A percentile compares a stretch with the other conserved stretches of the same genome.
Conservation (phyloP, 2,113 vertebrate species). For the Podarcis raffonei region DNA sequence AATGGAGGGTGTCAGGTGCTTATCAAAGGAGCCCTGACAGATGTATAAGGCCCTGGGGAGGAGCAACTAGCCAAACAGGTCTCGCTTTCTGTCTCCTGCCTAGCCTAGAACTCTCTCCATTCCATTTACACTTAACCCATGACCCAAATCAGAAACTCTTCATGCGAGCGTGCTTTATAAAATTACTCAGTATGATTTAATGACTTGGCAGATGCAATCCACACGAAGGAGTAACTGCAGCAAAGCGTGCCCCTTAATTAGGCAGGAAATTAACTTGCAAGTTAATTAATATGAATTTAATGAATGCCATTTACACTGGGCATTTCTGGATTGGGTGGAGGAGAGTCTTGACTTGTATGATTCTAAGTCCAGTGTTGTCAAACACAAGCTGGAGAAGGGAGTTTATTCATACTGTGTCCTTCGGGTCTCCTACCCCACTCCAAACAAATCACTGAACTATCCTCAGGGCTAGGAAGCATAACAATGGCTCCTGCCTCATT, state of each 20-base stretch:
- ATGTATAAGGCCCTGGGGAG: not conserved
- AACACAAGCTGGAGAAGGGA: too few relatives aligned
- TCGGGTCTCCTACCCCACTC: not conserved
- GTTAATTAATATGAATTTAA: slow-evolving; percentile 23
- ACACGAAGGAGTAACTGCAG: not conserved
- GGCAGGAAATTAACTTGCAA: slow-evolving; percentile 14
- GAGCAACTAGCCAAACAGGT: too few relatives aligned
- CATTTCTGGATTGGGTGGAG: not conserved
- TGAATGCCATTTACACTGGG: not conserved
- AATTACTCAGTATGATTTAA: not conserved
- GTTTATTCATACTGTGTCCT: too few relatives aligned
- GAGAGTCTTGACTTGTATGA: not conserved
- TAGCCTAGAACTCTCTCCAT: not conserved
- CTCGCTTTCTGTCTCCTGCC: not conserved
- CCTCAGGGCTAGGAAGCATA: not conserved
- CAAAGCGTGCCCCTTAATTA: slow-evolving; percentile 2
- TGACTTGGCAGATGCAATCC: not conserved
- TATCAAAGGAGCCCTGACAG: not conserved
- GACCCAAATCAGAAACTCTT: not conserved
- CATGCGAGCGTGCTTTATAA: not conserved
- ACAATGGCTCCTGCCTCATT: not conserved
- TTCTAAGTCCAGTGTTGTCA: not conserved
- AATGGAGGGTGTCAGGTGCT: not conserved
- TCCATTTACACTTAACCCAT: not conserved
- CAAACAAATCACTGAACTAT: not conserved